Conservation (phyloP, 1,140 invertebrate genomes). For the Drosophila tsacasi region DNA sequence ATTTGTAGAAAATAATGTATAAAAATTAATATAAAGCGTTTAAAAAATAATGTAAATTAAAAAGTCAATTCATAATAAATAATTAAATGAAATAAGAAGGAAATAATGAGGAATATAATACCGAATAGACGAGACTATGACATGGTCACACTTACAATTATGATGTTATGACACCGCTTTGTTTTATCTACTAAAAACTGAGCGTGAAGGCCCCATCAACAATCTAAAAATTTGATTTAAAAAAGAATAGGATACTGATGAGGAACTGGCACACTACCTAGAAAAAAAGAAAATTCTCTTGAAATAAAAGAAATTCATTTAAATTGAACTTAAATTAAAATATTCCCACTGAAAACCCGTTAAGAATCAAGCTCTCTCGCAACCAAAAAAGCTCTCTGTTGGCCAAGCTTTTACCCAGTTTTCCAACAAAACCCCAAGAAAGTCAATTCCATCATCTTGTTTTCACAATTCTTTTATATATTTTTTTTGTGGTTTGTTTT, state of each 20-base stretch:
- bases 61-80: not conserved
- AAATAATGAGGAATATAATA: too few species aligned
- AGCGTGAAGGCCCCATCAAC: too few species aligned
- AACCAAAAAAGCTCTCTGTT: slow-evolving; percentile 3
- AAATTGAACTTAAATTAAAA: too few species aligned
- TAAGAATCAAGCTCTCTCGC: not conserved
- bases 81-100: not conserved
- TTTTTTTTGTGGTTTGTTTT: slow-evolving; percentile 58
- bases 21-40: not conserved
- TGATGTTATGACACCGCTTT: not conserved
- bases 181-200: too few species aligned
- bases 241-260: too few species aligned
- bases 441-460: not conserved
- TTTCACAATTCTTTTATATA: slow-evolving; percentile 70
- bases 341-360: not conserved
- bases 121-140: too few species aligned
- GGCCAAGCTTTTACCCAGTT: not conserved
- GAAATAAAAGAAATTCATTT: not conserved
- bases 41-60: not conserved
- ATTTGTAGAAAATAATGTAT: not conserved
- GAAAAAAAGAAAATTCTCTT: not conserved
- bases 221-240: too few species aligned
- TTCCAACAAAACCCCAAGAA: not conserved
- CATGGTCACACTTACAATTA: not conserved
- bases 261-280: too few species aligned